Base-by-base conservation (phyloP, 2,113 vertebrate genomes). In the Leiothrix lutea region DNA sequence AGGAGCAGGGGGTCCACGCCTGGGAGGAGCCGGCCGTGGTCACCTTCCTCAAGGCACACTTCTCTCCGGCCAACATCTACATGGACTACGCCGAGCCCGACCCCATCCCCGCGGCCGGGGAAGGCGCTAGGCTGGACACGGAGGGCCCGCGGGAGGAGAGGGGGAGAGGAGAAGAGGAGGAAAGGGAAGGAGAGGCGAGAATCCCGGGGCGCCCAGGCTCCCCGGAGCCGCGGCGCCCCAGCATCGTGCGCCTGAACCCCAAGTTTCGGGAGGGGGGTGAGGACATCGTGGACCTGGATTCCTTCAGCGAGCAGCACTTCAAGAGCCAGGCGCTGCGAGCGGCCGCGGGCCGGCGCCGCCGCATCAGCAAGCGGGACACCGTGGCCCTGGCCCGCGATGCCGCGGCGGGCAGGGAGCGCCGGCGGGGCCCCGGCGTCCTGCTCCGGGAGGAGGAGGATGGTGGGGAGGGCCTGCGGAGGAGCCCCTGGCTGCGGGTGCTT, bases 271-370 rank as follows among this genome's bases (percentile, higher is more conserved):
- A 94, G 23, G 8, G 6, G 5, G 92, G 88, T 21, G 98, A 98
- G 62, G 98, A 98, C 91, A 99, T 99, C 17, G 98, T 99, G 94
- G 99, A 99, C 82, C 97, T 99, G 54, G 99, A 99, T 95, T 98
- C 96, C 7, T 99, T 98, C 77, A 98, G 98, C 12, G 97, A 97
- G 94, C 97, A 98, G 92, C 98, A 98, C 90, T 99, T 98, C 96
- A 98, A 97, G 90, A 98, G 95, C 95, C 98, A 98, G 86, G 98
- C 97, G 0, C 94, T 98, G 84, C 97, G 92, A 35, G 98, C 78
- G 1, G 69, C 79, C 1, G 79, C 87, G 3, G 35, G 60, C 69
- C 61, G 70, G 51, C 83, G 67, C 9, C 92, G 72, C 6, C 88
- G 53, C 13, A 50, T 97, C 88, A 97, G 47, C 92, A 97, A 96